A percentile compares a stretch with the other conserved stretches of the same genome.
Conservation (phyloP, 2,888 invertebrate genomes). For the Tridacna gigas region DNA sequence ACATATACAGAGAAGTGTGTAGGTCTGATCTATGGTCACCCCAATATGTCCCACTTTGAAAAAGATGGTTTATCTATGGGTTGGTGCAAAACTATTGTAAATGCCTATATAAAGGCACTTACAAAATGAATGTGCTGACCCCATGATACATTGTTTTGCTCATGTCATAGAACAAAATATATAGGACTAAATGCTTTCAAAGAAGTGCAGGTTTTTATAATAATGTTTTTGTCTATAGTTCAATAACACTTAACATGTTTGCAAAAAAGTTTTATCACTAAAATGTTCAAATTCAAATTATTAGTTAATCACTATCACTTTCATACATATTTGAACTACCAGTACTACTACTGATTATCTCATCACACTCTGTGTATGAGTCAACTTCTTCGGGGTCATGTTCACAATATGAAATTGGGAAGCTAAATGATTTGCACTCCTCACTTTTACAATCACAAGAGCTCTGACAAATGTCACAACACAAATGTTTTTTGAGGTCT, state of each 20-base stretch:
- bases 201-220: neutral
- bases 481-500: conserved; percentile 24
- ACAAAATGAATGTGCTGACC: too few species aligned
- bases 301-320: neutral
- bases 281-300: neutral
- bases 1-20: too few species aligned
- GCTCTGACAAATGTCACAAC: conserved; percentile 44
- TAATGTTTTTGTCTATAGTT: neutral
- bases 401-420: conserved; percentile 11
- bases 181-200: neutral
- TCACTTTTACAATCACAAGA: conserved; percentile 34
- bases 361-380: conserved; percentile 16
- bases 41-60: too few species aligned
- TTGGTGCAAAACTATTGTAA: too few species aligned
- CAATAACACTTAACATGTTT: neutral
- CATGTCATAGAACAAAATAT: neutral
- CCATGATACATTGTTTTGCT: too few species aligned
- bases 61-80: too few species aligned
- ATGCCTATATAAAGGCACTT: too few species aligned
- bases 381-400: conserved; percentile 15
- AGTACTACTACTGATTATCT: neutral
- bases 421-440: conserved; percentile 16
- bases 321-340: neutral
- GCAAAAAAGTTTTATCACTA: too few species aligned
- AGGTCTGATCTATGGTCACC: too few species aligned